phyloP scores from a whole-genome alignment of 2,888 invertebrate species.

The Tiphia femorata region DNA sequence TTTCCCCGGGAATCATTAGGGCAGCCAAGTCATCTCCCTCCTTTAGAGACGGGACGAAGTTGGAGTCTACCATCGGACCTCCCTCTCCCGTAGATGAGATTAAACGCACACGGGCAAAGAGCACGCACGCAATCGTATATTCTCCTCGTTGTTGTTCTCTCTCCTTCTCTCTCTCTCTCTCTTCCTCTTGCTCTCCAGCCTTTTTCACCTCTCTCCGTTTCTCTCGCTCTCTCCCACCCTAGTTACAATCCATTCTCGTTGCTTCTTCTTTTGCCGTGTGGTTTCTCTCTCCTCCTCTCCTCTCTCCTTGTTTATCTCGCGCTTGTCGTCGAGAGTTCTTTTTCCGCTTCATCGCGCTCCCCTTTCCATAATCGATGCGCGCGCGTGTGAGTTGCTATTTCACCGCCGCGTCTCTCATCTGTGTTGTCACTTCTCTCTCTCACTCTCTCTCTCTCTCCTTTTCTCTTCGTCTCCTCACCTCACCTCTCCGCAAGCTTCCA shows the following conservation, averaged over 20 bases:
- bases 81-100: slow-evolving; percentile 33
- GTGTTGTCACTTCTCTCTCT: too few species aligned
- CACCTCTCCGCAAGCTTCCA: not conserved
- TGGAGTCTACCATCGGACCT: slow-evolving; percentile 36
- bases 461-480: too few species aligned
- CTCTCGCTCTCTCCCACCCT: too few species aligned
- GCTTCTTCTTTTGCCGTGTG: too few species aligned
- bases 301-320: slow-evolving; percentile 3
- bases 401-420: too few species aligned
- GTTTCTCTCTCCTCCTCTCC: too few species aligned
- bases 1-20: slow-evolving; percentile 62
- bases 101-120: slow-evolving; percentile 37
- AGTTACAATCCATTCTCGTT: too few species aligned
- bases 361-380: not conserved
- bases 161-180: slow-evolving; percentile 12
- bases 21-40: slow-evolving; percentile 54
- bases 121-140: slow-evolving; percentile 17
- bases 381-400: too few species aligned
- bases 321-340: slow-evolving; percentile 5
- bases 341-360: slow-evolving; percentile 27
- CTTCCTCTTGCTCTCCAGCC: not conserved
- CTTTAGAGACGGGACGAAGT: slow-evolving; percentile 14
- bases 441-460: too few species aligned
- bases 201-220: not conserved
- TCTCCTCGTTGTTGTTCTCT: slow-evolving; percentile 10